Percentiles rank a stretch among this genome's conserved stretches.
Conservation (phyloP, 2,888 invertebrate genomes). For the Ochropleura leucogaster region DNA sequence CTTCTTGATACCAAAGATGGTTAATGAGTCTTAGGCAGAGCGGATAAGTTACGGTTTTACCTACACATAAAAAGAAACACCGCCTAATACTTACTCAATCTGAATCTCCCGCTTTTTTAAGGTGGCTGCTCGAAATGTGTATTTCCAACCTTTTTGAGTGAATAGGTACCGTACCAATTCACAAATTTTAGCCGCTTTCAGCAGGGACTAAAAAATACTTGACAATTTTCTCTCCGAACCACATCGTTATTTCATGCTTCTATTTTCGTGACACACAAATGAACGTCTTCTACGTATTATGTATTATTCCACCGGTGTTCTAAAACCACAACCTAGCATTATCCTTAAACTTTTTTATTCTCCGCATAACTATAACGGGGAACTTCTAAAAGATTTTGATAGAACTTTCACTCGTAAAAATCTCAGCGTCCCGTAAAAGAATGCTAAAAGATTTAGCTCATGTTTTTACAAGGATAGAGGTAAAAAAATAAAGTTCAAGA, state of each 20-base stretch:
- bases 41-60: not conserved
- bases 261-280: constrained; percentile 14
- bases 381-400: constrained; percentile 30
- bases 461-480: constrained; percentile 14
- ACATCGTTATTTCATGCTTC: constrained; percentile 3
- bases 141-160: not conserved
- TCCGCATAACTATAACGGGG: constrained; percentile 3
- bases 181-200: not conserved
- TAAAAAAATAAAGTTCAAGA: constrained; percentile 23
- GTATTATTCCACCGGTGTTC: not conserved
- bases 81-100: not conserved
- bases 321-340: not conserved
- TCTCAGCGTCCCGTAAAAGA: constrained; percentile 29
- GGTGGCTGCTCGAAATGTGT: not conserved
- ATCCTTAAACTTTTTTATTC: constrained; percentile 13
- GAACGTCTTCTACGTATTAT: not conserved
- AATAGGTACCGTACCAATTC: not conserved
- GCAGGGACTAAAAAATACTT: not conserved
- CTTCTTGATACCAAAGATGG: no score
- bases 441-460: constrained; percentile 26
- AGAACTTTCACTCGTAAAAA: constrained; percentile 41
- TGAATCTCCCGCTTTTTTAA: not conserved
- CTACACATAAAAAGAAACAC: not conserved
- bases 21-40: not conserved
- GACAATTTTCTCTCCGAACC: not conserved